Conservation (phyloP, 1,140 invertebrate species). For the Laupala kohalensis region DNA sequence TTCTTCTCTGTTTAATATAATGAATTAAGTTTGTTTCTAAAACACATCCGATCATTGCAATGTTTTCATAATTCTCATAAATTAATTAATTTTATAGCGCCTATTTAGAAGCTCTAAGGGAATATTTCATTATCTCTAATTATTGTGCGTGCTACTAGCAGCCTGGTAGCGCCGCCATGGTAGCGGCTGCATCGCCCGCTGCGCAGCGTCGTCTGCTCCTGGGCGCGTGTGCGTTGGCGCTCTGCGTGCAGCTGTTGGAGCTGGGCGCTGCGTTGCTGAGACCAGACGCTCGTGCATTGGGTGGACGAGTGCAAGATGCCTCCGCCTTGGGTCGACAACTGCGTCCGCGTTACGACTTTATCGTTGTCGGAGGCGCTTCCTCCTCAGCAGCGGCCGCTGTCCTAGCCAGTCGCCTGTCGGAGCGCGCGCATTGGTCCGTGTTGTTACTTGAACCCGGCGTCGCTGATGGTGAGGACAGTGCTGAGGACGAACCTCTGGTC, state of each 20-base stretch:
- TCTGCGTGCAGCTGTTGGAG: neutral
- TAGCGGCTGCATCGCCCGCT: neutral
- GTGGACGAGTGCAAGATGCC: neutral
- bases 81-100: too few species aligned
- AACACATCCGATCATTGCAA: too few species aligned
- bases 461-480: slow-evolving; percentile 79
- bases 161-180: too few species aligned
- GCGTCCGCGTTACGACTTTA: slow-evolving; percentile 63
- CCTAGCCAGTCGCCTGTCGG: slow-evolving; percentile 76
- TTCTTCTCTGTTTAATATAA: too few species aligned
- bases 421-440: slow-evolving; percentile 46
- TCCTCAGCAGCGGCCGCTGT: slow-evolving; percentile 80
- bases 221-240: too few species aligned
- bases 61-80: too few species aligned
- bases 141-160: too few species aligned
- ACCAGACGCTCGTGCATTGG: neutral
- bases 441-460: slow-evolving; percentile 83
- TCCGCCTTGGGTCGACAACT: slow-evolving; percentile 33
- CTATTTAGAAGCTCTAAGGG: too few species aligned
- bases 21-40: too few species aligned
- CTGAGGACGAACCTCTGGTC: slow-evolving; percentile 69
- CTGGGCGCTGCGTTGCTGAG: neutral
- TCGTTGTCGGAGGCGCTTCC: slow-evolving; percentile 81
- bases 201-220: neutral
- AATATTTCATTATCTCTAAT: too few species aligned